Percentiles rank a stretch among this genome's conserved stretches.
phyloP scores from a whole-genome alignment of 1,140 invertebrate species.

The Trialeurodes vaporariorum region DNA sequence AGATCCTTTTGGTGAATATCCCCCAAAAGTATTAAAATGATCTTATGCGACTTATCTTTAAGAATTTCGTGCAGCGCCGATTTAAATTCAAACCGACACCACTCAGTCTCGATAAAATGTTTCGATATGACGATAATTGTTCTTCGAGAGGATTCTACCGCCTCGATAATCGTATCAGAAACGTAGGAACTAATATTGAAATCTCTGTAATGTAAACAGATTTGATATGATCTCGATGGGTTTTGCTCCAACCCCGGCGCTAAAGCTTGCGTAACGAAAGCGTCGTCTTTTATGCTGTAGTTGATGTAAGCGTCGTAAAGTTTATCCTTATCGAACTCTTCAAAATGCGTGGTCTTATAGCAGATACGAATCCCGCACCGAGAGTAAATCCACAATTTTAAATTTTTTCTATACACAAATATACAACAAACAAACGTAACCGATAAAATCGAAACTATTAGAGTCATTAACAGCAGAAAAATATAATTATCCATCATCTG shows the following conservation, averaged over 20 bases:
- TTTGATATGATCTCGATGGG: slow-evolving; percentile 43
- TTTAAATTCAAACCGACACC: slow-evolving; percentile 88
- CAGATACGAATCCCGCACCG: slow-evolving; percentile 72
- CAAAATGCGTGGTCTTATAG: slow-evolving; percentile 63
- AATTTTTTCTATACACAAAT: slow-evolving; percentile 68
- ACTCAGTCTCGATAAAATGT: slow-evolving; percentile 87
- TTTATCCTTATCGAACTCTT: slow-evolving; percentile 64
- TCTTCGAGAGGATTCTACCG: slow-evolving; percentile 75
- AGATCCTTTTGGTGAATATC: slow-evolving; percentile 73
- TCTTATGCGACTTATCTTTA: slow-evolving; percentile 53
- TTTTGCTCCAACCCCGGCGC: slow-evolving; percentile 61
- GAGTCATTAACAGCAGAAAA: slow-evolving; percentile 58
- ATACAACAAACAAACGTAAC: slow-evolving; percentile 56
- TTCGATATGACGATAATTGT: slow-evolving; percentile 84
- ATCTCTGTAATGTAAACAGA: slow-evolving; percentile 77
- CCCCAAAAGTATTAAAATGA: slow-evolving; percentile 76
- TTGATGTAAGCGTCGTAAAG: slow-evolving; percentile 84
- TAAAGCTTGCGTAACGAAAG: slow-evolving; percentile 73
- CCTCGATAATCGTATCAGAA: slow-evolving; percentile 78
- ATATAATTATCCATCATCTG: slow-evolving; percentile 68
- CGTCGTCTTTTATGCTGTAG: slow-evolving; percentile 81
- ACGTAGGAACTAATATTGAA: slow-evolving; percentile 72
- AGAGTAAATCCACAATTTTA: slow-evolving; percentile 77
- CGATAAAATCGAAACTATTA: slow-evolving; percentile 56
- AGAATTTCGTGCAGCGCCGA: slow-evolving; percentile 81